Percentiles rank a stretch among this genome's conserved stretches.
Evolutionary conservation across 2,888 invertebrate genomes (phyloP).

Genomic region (Holacanthella duospinosa): DNA sequence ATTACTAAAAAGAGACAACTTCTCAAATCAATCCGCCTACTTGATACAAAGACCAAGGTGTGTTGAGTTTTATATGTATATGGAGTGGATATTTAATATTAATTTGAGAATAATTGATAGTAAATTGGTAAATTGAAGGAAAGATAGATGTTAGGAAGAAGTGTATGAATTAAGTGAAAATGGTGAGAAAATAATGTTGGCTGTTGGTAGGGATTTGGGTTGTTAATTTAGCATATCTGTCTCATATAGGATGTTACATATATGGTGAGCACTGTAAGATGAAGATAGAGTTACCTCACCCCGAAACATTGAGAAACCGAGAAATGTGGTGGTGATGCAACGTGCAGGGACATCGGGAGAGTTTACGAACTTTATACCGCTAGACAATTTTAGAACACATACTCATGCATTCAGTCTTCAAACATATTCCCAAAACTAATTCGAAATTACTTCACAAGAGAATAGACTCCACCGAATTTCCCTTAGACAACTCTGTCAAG

Average conservation of each 20-base stretch:
- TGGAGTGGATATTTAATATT: too few relatives aligned
- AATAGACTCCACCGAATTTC: background rate
- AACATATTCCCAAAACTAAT: background rate
- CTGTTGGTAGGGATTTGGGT: too few relatives aligned
- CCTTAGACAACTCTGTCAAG: background rate
- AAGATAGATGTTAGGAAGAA: too few relatives aligned
- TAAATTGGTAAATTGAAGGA: too few relatives aligned
- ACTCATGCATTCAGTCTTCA: background rate
- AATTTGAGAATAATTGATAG: too few relatives aligned
- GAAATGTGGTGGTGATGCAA: constrained; percentile 1
- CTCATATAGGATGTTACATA: constrained; percentile 19
- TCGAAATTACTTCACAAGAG: background rate
- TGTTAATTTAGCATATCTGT: background rate
- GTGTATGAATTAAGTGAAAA: too few relatives aligned
- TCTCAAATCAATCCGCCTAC: too few relatives aligned
- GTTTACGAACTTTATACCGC: background rate
- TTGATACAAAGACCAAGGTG: too few relatives aligned
- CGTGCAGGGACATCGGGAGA: background rate
- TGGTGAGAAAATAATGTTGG: too few relatives aligned
- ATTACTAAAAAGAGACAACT: too few relatives aligned
- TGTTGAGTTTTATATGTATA: too few relatives aligned
- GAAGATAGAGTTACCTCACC: constrained; percentile 24
- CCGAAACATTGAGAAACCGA: constrained; percentile 10
- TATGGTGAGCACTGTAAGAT: constrained; percentile 23
- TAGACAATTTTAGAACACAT: too few relatives aligned